Evolutionary conservation across 1,140 invertebrate genomes (phyloP), one percentile per base, ranked within the genome.

Genomic region (Physella acuta): DNA sequence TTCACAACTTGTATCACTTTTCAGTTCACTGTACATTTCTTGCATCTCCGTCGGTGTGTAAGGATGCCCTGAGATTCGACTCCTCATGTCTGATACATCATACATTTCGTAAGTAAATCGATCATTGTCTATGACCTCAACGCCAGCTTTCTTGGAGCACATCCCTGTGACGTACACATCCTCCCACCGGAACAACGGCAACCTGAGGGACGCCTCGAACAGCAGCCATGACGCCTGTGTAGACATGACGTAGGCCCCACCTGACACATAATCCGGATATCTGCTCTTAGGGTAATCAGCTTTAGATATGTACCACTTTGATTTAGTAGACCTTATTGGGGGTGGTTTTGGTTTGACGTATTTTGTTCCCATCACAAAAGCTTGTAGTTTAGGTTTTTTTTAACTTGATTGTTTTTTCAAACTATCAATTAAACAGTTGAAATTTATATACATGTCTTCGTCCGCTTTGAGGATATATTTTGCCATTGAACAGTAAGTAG

Each of bases 401-500:
- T 69, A 24, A 65, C 49, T 20, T 53, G 39, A 44, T 44, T 53
- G 59, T 62, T 72, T 64, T 0, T 58, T 37, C 3, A 76, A 44
- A 0, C 52, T 59, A 3, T 64, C 44, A 11, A 77, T 31, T 24
- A 79, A 63, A 53, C 73, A 72, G 4, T 73, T 72, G 51, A 79
- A 63, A 51, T 79, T 79, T 14, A 79, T 68, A 73, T 73, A 79
- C 72, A 79, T 73, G 52, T 79, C 78, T 37, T 88, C 87, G 71
- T 88, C 87, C 4, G 82, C 79, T 76, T 88, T 88, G 51, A 88
- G 68, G 17, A 87, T 71, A 73, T 77, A 86, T 70, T 64, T 74
- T 0, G 90, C 91, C 71, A 87, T 85, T 72, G 76, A 77, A 80
- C 85, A 90, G 83, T 90, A 88, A 78, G 90, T 88, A 4, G 88